Evolutionary conservation across 2,113 vertebrate genomes (phyloP).

Genomic region (Lipophrys pholis): DNA sequence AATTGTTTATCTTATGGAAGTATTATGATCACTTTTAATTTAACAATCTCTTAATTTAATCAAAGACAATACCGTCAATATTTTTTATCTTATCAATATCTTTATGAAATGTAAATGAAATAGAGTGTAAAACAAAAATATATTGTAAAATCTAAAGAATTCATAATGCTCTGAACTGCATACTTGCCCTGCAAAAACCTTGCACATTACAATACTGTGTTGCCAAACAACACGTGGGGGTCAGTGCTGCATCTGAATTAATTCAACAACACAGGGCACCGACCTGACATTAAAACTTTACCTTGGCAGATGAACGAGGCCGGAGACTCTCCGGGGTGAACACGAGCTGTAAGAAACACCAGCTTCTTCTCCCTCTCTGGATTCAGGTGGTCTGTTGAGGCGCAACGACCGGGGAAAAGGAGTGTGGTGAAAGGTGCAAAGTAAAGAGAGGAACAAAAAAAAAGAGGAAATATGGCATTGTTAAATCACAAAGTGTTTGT

Average conservation of each 20-base stretch:
- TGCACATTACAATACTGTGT: neutral
- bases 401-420: neutral
- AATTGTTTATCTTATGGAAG: too few relatives aligned
- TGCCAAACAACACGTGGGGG: neutral
- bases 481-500: constrained; percentile 13
- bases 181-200: neutral
- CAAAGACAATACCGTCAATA: too few relatives aligned
- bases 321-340: constrained; percentile 96
- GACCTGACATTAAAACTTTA: constrained; percentile 75
- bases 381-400: constrained; percentile 84
- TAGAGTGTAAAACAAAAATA: neutral
- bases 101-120: too few relatives aligned
- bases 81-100: too few relatives aligned
- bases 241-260: constrained; percentile 18
- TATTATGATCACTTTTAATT: too few relatives aligned
- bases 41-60: too few relatives aligned
- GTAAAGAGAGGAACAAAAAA: neutral
- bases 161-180: neutral
- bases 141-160: too few relatives aligned
- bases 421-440: constrained; percentile 1
- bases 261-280: neutral
- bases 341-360: constrained; percentile 94
- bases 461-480: neutral
- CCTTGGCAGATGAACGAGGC: constrained; percentile 98
- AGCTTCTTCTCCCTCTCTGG: constrained; percentile 91